Base-by-base conservation (phyloP, 2,797 vertebrate genomes). In the Aphelocoma californica region DNA sequence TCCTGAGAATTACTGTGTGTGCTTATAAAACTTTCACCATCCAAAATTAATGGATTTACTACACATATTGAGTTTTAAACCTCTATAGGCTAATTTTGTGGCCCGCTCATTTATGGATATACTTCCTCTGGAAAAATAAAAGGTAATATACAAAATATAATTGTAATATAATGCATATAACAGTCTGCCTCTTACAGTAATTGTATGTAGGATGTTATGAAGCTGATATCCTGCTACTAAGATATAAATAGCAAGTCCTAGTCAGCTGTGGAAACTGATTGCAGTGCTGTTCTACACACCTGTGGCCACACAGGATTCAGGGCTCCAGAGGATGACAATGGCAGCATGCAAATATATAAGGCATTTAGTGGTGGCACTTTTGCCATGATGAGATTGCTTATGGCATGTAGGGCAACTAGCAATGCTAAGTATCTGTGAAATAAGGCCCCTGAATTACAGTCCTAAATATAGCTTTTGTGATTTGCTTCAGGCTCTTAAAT, bases 401-500 rank as follows among this genome's bases (percentile, higher is more conserved):
- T 95, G 95, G 86, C 94, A 91, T 88, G 29, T 93, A 90, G 92
- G 92, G 77, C 85, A 93, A 93, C 69, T 42, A 78, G 80, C 51
- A 94, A 9, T 77, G 70, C 80, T 96, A 86, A 93, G 82, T 64
- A 29, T 75, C 72, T 91, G 78, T 94, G 82, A 92, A 92, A 90
- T 79, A 95, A 90, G 73, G 70, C 51, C 56, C 80, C 53, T 80
- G 82, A 92, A 95, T 96, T 95, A 85, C 32, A 44, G 34, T 81
- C 82, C 95, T 95, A 96, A 94, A 93, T 94, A 94, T 97, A 96
- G 78, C 45, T 86, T 93, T 88, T 45, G 70, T 84, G 77, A 73
- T 93, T 97, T 94, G 95, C 96, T 96, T 90, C 73, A 93, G 95
- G 95, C 90, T 90, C 90, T 91, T 84, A 95, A 94, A 88, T 96